Evolutionary conservation across 1,140 invertebrate genomes (phyloP), one percentile per base, ranked within the genome.

Genomic region (Sipha flava): DNA sequence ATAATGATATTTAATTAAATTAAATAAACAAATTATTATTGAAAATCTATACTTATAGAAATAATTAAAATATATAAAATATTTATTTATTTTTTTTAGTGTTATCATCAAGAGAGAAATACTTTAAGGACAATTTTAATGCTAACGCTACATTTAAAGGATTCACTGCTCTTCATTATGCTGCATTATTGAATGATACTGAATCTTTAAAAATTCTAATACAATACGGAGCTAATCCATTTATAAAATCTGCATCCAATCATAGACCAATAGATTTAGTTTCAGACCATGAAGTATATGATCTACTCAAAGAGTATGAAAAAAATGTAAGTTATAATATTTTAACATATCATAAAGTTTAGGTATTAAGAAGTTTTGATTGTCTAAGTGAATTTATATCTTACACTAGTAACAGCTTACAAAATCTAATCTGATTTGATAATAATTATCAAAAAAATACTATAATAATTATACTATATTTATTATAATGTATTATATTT

Each of bases 151-250:
- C 89, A 12, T 97, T 95, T 84, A 87, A 90, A 81, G 95, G 94
- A 23, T 96, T 94, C 85, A 96, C 95, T 72, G 90, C 95, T 57
- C 87, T 98, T 54, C 95, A 97, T 86, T 98, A 97, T 88, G 94
- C 95, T 21, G 93, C 92, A 54, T 86, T 97, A 40, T 87, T 89
- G 16, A 91, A 95, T 86, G 90, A 91, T 83, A 83, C 87, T 26
- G 87, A 87, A 21, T 89, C 90, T 66, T 88, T 90, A 1, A 85
- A 87, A 82, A 84, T 88, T 37, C 86, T 93, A 59, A 84, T 93
- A n/a, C 88, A 90, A 37, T 86, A 85, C 81, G 92, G 91, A 80
- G 91, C 91, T 23, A 89, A 93, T 88, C 92, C 92, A n/a, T 88
- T 87, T 14, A 84, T 89, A 34, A 89, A 92, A 83, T 95, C 94